Evolutionary conservation across 2,797 vertebrate species (phyloP).

Genomic region (Lepilemur septentrionalis): DNA sequence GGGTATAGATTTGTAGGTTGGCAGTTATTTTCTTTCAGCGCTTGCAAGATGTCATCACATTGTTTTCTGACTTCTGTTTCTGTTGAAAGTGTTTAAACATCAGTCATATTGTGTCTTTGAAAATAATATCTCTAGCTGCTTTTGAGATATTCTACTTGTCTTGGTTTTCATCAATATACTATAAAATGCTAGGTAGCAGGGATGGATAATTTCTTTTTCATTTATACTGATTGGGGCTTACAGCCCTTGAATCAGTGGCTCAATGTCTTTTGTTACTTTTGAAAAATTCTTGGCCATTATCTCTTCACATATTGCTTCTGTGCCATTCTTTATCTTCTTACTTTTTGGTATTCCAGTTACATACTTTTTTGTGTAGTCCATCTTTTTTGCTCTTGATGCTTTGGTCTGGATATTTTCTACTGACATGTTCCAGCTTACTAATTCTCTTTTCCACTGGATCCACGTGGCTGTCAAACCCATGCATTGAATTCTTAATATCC

Average conservation of each 20-base stretch:
- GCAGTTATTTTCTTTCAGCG: background rate
- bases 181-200: background rate
- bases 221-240: background rate
- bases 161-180: background rate
- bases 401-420: background rate
- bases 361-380: background rate
- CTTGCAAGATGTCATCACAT: background rate
- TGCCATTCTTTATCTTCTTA: background rate
- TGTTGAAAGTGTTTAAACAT: background rate
- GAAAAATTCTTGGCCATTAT: background rate
- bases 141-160: background rate
- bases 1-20: background rate
- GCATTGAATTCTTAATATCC: background rate
- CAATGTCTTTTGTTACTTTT: background rate
- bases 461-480: background rate
- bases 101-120: background rate
- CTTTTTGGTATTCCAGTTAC: background rate
- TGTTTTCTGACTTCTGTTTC: background rate
- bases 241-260: background rate
- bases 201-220: background rate
- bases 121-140: background rate
- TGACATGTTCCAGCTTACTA: background rate
- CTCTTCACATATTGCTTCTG: background rate
- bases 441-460: background rate
- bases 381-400: background rate